Evolutionary conservation across 1,140 invertebrate species (phyloP).

Genomic region (Lordiphosa clarofinis): DNA sequence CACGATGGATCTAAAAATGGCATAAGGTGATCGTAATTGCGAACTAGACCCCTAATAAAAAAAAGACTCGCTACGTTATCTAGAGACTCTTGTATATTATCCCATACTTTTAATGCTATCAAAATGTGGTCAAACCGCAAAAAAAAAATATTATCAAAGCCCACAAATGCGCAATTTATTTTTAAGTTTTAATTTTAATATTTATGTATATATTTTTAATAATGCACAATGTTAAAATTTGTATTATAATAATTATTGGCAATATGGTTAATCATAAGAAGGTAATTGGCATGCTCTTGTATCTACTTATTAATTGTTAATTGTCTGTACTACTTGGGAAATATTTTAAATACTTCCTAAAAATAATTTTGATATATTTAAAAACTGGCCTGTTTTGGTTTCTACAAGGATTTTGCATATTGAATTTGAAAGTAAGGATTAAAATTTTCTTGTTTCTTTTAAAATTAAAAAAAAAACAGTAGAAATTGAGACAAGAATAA

Average conservation of each 20-base stretch:
- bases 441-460: constrained; percentile 1
- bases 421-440: background rate
- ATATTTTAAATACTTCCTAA: constrained; percentile 39
- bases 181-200: constrained; percentile 20
- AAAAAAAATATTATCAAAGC: too few species aligned
- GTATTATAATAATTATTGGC: constrained; percentile 39
- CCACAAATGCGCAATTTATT: background rate
- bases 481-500: too few species aligned
- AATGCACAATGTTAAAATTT: constrained; percentile 59
- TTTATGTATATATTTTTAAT: constrained; percentile 40
- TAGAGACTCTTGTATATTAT: too few species aligned
- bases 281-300: constrained; percentile 58
- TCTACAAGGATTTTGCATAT: too few species aligned
- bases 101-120: too few species aligned
- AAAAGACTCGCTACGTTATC: too few species aligned
- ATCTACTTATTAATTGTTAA: constrained; percentile 44
- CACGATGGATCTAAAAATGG: too few species aligned
- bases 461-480: too few species aligned
- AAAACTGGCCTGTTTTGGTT: too few species aligned
- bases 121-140: too few species aligned
- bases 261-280: constrained; percentile 62
- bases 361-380: constrained; percentile 11
- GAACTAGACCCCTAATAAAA: too few species aligned
- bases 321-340: constrained; percentile 55
- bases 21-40: too few species aligned